Conservation (phyloP, 92 coral and sea anemone genomes). For the Parazoanthus swiftii region DNA sequence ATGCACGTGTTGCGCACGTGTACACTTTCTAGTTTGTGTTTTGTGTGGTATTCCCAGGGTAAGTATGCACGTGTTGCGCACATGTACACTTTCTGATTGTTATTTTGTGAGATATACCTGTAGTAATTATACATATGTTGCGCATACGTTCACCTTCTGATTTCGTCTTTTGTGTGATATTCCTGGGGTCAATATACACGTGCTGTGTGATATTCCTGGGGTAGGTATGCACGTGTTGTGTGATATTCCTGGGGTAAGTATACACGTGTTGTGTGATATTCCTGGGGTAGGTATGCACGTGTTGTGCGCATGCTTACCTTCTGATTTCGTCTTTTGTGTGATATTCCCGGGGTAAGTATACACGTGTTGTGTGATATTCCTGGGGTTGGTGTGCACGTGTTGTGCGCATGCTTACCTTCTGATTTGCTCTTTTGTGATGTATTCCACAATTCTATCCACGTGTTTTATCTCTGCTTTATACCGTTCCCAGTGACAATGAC, state of each 20-base stretch:
- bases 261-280: not conserved
- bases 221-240: not conserved
- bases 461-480: no score
- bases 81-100: not conserved
- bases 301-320: not conserved
- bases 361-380: not conserved
- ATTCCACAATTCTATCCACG: not conserved
- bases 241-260: not conserved
- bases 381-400: no score
- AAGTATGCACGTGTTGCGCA: not conserved
- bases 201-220: constrained; percentile 3
- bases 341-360: not conserved
- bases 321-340: not conserved
- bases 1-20: not conserved
- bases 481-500: no score
- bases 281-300: no score
- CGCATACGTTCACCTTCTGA: no score
- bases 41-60: constrained; percentile 14
- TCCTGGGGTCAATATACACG: not conserved
- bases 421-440: not conserved
- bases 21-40: not conserved
- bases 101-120: not conserved
- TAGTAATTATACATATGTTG: no score
- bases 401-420: not conserved
- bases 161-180: not conserved